Base-by-base conservation (phyloP, 2,113 vertebrate genomes). In the Otis tarda region DNA sequence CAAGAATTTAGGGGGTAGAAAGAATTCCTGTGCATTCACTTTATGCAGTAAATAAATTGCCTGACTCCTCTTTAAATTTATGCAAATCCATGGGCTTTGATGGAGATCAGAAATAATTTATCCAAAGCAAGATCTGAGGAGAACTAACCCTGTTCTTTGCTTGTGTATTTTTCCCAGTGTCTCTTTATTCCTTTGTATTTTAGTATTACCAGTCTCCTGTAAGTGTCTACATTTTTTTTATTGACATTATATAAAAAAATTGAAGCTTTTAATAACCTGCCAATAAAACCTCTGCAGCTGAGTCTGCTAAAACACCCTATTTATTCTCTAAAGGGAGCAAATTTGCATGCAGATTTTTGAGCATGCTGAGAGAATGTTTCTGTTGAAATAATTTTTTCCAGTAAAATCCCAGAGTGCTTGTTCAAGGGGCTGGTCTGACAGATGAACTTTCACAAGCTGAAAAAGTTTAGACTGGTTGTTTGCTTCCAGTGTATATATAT, bases 331-430 rank as follows among this genome's bases (percentile, higher is more conserved):
- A 76, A 83, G 65, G 41, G 60, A 93, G 56, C 37, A 70, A 92
- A 90, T 97, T 94, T 97, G 57, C 71, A 93, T 88, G 91, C 68
- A 91, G 70, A 28, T 71, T 96, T 95, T 81, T 93, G 86, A 88
- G 68, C 75, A 75, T 78, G 87, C 78, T 64, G 78, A 85, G 15
- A 35, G 60, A 95, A 93, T 85, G 31, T 92, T 90, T 83, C 53
- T 90, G 43, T 75, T 91, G 63, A 86, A 94, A 76, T 87, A 70
- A 74, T 89, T 96, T 95, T 93, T 96, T 96, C 91, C 85, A 84
- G 20, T 89, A n/a, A 95, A 94, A 82, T 96, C 86, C 75, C 82
- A 76, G 47, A 50, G n/a, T 91, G 53, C 82, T 97, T 96, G 53
- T 95, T 97, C 73, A 95, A 89, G 85, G 94, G 43, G 30, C 41